phyloP scores from a whole-genome alignment of 2,113 vertebrate genomes.

The human (Homo sapiens) region DNA sequence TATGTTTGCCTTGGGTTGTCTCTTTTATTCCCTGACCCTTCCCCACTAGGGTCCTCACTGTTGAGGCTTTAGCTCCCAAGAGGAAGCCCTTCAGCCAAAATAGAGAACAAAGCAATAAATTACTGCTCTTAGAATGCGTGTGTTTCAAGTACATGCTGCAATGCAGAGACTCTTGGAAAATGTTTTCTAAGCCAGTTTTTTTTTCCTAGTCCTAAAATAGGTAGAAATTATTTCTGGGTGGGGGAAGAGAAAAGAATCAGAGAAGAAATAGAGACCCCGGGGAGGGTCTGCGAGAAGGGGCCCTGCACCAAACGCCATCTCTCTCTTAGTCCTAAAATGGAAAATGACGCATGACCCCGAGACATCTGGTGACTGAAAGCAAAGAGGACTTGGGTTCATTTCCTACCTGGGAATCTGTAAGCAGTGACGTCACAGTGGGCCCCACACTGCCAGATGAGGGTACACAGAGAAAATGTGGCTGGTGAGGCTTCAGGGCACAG shows the following conservation, averaged over 20 bases:
- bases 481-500: neutral
- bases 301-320: too few species aligned
- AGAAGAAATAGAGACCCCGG: neutral
- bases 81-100: neutral
- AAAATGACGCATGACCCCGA: neutral
- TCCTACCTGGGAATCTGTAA: neutral
- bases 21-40: neutral
- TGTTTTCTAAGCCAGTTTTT: neutral
- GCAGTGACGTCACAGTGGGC: neutral
- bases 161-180: neutral
- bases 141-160: neutral
- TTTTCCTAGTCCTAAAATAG: neutral
- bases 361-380: neutral
- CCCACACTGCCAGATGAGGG: neutral
- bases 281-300: neutral
- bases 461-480: neutral
- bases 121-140: neutral
- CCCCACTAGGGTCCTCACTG: neutral
- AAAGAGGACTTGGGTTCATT: neutral
- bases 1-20: neutral
- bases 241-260: neutral
- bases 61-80: neutral
- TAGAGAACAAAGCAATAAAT: neutral
- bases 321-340: neutral
- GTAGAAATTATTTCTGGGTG: neutral